phyloP scores from a whole-genome alignment of 2,113 vertebrate genomes.

The Galemys pyrenaicus region DNA sequence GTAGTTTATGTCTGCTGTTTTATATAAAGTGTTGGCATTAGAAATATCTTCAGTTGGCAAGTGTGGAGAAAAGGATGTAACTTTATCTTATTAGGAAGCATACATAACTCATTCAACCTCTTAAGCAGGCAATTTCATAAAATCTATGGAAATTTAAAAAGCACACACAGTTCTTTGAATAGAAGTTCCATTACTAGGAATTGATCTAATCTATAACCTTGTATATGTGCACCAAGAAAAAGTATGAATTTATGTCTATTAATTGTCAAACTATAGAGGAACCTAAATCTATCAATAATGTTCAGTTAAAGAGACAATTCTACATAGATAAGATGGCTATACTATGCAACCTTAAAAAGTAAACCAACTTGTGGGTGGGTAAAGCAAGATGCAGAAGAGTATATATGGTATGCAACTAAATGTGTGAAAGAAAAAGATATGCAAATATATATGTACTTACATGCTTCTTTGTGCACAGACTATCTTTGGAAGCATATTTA shows the following conservation, averaged over 20 bases:
- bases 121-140: neutral
- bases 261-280: neutral
- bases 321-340: neutral
- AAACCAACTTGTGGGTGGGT: neutral
- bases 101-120: neutral
- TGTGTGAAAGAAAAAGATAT: neutral
- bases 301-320: neutral
- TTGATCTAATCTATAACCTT: neutral
- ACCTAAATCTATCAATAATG: neutral
- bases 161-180: neutral
- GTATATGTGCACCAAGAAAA: neutral
- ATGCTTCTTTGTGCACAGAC: neutral
- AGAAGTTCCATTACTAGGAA: neutral
- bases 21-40: neutral
- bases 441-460: neutral
- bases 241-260: neutral
- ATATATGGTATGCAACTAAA: neutral
- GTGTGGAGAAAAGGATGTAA: neutral
- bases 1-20: neutral
- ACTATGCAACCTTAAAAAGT: neutral
- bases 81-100: neutral
- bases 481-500: neutral
- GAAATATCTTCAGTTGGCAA: neutral
- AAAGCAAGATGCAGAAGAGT: neutral
- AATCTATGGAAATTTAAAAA: conserved; percentile 12